Base-by-base conservation (phyloP, 2,113 vertebrate species). In the Pluvialis apricaria region DNA sequence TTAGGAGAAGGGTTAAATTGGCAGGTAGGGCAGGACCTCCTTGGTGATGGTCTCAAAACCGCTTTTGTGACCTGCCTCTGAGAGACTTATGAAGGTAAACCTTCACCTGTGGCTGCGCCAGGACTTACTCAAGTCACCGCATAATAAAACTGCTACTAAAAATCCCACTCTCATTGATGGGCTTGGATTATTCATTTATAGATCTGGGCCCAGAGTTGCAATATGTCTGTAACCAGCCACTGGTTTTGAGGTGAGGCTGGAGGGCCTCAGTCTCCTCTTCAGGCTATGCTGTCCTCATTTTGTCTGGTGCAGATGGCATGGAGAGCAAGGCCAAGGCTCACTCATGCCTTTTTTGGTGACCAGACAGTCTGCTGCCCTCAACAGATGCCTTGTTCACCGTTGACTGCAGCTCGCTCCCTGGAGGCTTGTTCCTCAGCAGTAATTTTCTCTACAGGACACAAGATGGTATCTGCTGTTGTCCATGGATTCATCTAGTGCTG, bases 371-470 rank as follows among this genome's bases (percentile, higher is more conserved):
- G 28, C 25, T 88, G 25, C 15, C 16, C 21, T 71, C n/a, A 69
- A 8, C 4, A 55, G 61, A 40, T 60, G 17, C 19, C 20, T 86
- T 2, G 3, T 21, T 4, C 29, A 28, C 38, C 0, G 0, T 21
- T 79, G 17, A 65, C 31, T n/a, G 4, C 34, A 82, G 14, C 20
- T 82, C 29, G 5, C 28, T 84, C 17, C 31, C 24, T 52, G 17
- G 5, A 47, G 4, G 10, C 11, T 72, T 57, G 26, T 14, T 68
- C 31, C 13, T 62, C 47, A 78, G 32, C 14, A 64, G 42, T 24
- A 22, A 25, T 80, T 82, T 80, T 85, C 66, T 80, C 9, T 54
- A 9, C 15, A 29, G 25, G 25, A 47, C 15, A 34, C 25, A 12
- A 29, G 8, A 38, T n/a, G 3, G 5, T 44, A 26, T 87, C 31